Percentiles rank a stretch among this genome's conserved stretches.
Evolutionary conservation across 2,797 vertebrate genomes (phyloP).

Genomic region (Trematomus bernacchii): DNA sequence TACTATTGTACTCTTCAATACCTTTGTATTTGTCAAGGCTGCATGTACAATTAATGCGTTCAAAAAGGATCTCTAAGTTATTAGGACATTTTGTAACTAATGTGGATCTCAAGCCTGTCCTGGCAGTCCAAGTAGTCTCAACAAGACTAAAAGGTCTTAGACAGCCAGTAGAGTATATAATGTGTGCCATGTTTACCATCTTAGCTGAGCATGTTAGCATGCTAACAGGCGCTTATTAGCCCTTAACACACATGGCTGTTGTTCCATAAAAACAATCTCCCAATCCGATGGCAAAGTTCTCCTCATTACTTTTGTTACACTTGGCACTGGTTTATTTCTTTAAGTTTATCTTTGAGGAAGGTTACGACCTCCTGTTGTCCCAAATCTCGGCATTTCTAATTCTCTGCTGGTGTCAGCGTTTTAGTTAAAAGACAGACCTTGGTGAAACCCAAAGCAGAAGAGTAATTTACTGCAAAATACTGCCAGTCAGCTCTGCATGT

Average conservation of each 20-base stretch:
- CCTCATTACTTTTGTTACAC: constrained; percentile 8
- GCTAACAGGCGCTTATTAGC: background rate
- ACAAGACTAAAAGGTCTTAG: background rate
- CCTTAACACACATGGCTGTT: too few species aligned
- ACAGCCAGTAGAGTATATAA: background rate
- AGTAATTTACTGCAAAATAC: constrained; percentile 46
- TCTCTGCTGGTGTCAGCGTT: constrained; percentile 43
- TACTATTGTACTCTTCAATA: too few species aligned
- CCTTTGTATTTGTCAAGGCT: background rate
- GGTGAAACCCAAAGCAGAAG: constrained; percentile 26
- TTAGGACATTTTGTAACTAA: background rate
- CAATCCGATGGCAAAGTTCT: background rate
- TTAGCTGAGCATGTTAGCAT: background rate
- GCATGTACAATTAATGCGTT: background rate
- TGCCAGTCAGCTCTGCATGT: constrained; percentile 53
- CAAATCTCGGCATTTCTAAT: constrained; percentile 8
- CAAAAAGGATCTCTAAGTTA: background rate
- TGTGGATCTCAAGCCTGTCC: background rate
- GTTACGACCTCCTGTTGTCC: constrained; percentile 17
- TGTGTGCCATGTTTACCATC: background rate
- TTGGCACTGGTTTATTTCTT: background rate
- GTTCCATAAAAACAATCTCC: too few species aligned
- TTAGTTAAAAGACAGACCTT: constrained; percentile 4
- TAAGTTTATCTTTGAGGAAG: constrained; percentile 12
- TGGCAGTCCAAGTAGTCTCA: background rate